These are phyloP conservation scores for Clarias platycephalus DNA, from an alignment of 2,797 vertebrate genomes.

Conservation along the genomic window DNA sequence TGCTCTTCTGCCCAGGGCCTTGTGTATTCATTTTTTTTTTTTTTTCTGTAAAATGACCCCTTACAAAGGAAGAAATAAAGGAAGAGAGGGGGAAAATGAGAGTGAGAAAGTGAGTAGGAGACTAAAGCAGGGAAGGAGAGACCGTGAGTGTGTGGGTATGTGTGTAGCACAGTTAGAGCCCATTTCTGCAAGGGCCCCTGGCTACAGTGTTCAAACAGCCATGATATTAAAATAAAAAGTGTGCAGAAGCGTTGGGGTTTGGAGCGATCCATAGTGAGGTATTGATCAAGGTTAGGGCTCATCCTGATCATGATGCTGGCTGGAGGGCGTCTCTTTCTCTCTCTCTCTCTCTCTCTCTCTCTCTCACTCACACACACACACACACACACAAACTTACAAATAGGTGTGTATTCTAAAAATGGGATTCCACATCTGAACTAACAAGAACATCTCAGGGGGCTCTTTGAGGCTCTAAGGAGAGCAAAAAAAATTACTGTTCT, in stretches of 20 bases:
- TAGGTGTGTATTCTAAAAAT: slow-evolving; percentile 48
- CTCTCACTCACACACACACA: neutral
- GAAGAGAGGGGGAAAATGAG: slow-evolving; percentile 24
- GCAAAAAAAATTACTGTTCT: slow-evolving; percentile 27
- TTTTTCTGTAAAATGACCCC: slow-evolving; percentile 56
- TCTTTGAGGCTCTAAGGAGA: slow-evolving; percentile 27
- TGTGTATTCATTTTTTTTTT: slow-evolving; percentile 58
- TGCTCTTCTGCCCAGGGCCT: slow-evolving; percentile 73
- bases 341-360: slow-evolving; percentile 7
- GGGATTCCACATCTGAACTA: slow-evolving; percentile 58
- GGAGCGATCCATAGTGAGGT: slow-evolving; percentile 75
- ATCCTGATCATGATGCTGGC: slow-evolving; percentile 61
- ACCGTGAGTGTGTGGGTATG: slow-evolving; percentile 47
- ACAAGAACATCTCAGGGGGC: slow-evolving; percentile 56
- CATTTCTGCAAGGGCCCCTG: slow-evolving; percentile 67
- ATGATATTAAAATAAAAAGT: slow-evolving; percentile 78
- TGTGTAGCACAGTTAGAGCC: slow-evolving; percentile 54
- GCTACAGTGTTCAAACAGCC: slow-evolving; percentile 79
- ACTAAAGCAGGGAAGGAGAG: slow-evolving; percentile 19
- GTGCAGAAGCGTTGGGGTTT: slow-evolving; percentile 69
- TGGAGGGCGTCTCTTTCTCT: slow-evolving; percentile 60
- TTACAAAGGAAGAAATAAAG: slow-evolving; percentile 59
- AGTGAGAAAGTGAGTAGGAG: slow-evolving; percentile 36
- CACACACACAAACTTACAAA: slow-evolving; percentile 9
- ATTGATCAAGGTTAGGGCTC: slow-evolving; percentile 83